Evolutionary conservation across 2,888 invertebrate species (phyloP).

Genomic region (Periphyllus acericola): DNA sequence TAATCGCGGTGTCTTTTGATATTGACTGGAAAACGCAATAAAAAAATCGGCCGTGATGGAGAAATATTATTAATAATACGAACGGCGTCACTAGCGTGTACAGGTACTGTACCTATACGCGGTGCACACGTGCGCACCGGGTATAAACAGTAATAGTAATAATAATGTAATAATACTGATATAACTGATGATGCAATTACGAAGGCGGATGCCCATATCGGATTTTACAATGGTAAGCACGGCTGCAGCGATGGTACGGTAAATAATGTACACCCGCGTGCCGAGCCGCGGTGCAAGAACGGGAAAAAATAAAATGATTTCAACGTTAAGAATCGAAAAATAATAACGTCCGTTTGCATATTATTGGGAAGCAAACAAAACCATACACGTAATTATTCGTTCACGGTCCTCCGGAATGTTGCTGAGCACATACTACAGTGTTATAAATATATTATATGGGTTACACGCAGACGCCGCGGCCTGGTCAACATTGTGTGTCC

Average conservation of each 20-base stretch:
- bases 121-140: not conserved
- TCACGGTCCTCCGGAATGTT: not conserved
- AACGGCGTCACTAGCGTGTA: conserved; percentile 5
- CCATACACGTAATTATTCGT: conserved; percentile 27
- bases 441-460: not conserved
- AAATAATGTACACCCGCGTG: not conserved
- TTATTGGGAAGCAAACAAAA: conserved; percentile 42
- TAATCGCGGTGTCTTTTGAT: conserved; percentile 57
- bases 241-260: not conserved
- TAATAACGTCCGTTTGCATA: conserved; percentile 45
- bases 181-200: conserved; percentile 48
- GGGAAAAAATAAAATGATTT: not conserved
- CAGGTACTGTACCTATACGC: not conserved
- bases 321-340: not conserved
- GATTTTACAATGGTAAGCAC: conserved; percentile 11
- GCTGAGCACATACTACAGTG: not conserved
- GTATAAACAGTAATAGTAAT: not conserved
- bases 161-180: conserved; percentile 13
- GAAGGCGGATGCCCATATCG: conserved; percentile 10
- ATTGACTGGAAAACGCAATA: conserved; percentile 56
- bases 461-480: not conserved
- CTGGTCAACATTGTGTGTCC: not conserved
- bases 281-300: not conserved
- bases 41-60: conserved; percentile 53
- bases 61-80: conserved; percentile 45